Percentiles rank a stretch among this genome's conserved stretches.
phyloP scores from a whole-genome alignment of 1,140 invertebrate species.

The Euwallacea fornicatus region DNA sequence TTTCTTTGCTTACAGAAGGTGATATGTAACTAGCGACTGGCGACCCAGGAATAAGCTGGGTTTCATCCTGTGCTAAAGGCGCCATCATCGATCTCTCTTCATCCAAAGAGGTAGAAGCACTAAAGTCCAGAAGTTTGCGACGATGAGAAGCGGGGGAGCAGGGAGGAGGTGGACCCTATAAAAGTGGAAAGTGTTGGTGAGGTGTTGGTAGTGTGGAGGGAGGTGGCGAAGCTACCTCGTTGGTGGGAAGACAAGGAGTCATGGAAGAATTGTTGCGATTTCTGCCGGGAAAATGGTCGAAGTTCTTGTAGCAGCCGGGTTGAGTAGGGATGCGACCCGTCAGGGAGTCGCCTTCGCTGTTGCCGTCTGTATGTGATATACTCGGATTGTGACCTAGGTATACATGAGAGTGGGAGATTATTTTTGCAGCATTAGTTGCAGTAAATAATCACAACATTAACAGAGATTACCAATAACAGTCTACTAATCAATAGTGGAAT shows the following conservation, averaged over 20 bases:
- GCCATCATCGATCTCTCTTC: constrained; percentile 43
- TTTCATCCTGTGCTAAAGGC: constrained; percentile 52
- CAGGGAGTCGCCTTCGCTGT: constrained; percentile 79
- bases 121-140: constrained; percentile 54
- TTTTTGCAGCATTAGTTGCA: no score
- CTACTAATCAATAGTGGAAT: no score
- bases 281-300: constrained; percentile 71
- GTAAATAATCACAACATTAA: no score
- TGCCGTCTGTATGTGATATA: constrained; percentile 83
- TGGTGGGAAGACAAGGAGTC: constrained; percentile 61
- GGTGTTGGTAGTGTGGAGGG: neutral
- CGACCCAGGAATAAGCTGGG: constrained; percentile 46
- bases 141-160: constrained; percentile 52
- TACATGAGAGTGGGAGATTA: no score
- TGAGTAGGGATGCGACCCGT: constrained; percentile 70
- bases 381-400: constrained; percentile 73
- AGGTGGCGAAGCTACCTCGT: constrained; percentile 37
- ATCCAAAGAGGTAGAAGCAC: constrained; percentile 32
- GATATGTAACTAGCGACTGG: constrained; percentile 50
- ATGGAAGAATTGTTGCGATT: constrained; percentile 64
- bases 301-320: constrained; percentile 82
- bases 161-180: constrained; percentile 53
- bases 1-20: constrained; percentile 46
- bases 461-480: no score
- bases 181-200: neutral